phyloP scores from a whole-genome alignment of 2,888 invertebrate genomes.

The Eurytoma adleriae region DNA sequence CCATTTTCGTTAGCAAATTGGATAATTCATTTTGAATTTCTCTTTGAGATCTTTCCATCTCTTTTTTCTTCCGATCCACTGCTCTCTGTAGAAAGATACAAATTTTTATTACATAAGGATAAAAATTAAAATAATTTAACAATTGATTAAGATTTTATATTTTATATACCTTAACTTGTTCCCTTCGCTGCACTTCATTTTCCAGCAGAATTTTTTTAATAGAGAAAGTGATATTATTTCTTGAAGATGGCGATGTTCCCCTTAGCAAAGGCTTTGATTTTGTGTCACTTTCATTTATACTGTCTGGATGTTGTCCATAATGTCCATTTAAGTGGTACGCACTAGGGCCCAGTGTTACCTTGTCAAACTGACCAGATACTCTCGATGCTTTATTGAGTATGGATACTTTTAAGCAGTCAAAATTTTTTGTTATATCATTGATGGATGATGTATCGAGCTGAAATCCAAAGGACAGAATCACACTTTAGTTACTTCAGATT shows the following conservation, averaged over 20 bases:
- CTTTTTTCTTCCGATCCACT: slow-evolving; percentile 70
- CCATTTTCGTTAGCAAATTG: slow-evolving; percentile 57
- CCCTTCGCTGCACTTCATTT: slow-evolving; percentile 69
- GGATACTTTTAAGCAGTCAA: slow-evolving; percentile 79
- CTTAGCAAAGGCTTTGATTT: slow-evolving; percentile 67
- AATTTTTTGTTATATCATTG: slow-evolving; percentile 69
- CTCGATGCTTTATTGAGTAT: slow-evolving; percentile 80
- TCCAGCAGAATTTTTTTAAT: slow-evolving; percentile 70
- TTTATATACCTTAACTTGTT: slow-evolving; percentile 67
- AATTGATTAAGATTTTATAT: background rate
- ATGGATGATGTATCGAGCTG: slow-evolving; percentile 46
- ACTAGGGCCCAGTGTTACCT: slow-evolving; percentile 79
- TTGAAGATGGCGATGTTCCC: slow-evolving; percentile 58
- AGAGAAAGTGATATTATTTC: slow-evolving; percentile 66
- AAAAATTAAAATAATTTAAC: background rate
- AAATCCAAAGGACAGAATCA: background rate
- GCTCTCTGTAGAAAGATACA: slow-evolving; percentile 63
- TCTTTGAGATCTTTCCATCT: slow-evolving; percentile 71
- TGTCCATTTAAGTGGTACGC: slow-evolving; percentile 43
- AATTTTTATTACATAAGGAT: background rate
- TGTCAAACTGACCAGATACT: slow-evolving; percentile 77
- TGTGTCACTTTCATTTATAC: slow-evolving; percentile 58
- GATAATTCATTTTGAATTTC: slow-evolving; percentile 69
- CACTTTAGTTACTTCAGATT: too few relatives aligned
- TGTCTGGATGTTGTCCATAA: background rate